Evolutionary conservation across 2,113 vertebrate genomes (phyloP).

Genomic region (Marmota flaviventris): DNA sequence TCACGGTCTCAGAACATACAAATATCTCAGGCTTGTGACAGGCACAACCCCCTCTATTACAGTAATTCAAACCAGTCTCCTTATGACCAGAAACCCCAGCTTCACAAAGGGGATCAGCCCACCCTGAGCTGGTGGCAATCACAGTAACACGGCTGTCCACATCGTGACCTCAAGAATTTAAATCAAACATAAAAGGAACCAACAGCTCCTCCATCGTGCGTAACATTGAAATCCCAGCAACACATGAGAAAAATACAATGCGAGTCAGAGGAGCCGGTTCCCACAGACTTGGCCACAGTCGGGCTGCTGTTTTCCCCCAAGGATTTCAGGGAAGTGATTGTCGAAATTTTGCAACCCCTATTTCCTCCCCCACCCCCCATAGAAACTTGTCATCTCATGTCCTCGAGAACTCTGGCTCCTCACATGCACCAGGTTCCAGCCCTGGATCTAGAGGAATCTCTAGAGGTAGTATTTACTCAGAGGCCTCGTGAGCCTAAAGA

Average conservation of each 20-base stretch:
- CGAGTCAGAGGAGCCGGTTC: not conserved
- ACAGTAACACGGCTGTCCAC: not conserved
- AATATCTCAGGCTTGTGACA: constrained; percentile 60
- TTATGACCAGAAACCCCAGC: not conserved
- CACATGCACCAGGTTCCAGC: not conserved
- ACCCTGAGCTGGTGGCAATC: not conserved
- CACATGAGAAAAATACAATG: not conserved
- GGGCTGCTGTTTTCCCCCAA: not conserved
- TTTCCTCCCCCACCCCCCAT: not conserved
- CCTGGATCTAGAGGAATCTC: not conserved
- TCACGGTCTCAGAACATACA: constrained; percentile 70
- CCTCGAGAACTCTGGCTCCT: not conserved
- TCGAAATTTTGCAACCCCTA: not conserved
- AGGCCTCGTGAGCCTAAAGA: not conserved
- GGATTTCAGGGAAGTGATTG: constrained; percentile 6
- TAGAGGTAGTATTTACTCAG: not conserved
- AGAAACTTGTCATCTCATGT: constrained; percentile 13
- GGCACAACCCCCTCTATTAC: constrained; percentile 50
- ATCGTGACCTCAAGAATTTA: not conserved
- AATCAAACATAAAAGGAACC: constrained; percentile 18
- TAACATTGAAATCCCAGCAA: constrained; percentile 6
- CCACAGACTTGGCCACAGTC: not conserved
- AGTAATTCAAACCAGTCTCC: constrained; percentile 47
- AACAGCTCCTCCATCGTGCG: not conserved
- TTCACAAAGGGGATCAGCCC: not conserved